These are phyloP conservation scores for Aldrovandia affinis DNA, from an alignment of 2,797 vertebrate species.

Conservation along the genomic window DNA sequence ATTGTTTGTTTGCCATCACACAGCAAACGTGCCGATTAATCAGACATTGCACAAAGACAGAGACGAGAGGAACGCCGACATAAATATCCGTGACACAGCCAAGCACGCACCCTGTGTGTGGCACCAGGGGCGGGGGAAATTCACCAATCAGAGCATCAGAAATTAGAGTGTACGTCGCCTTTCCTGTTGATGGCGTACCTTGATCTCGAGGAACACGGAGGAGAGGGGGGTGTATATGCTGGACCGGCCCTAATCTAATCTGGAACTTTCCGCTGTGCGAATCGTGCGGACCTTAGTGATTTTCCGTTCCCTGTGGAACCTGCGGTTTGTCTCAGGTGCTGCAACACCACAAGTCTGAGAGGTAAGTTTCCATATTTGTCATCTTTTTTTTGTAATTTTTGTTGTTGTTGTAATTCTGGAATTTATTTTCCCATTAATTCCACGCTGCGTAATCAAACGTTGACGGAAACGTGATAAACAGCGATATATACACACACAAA, in stretches of 20 bases:
- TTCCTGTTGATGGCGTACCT: conserved; percentile 27
- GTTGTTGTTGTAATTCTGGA: too few relatives aligned
- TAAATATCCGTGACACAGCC: conserved; percentile 59
- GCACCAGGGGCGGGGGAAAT: conserved; percentile 41
- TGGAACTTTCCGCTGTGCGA: neutral
- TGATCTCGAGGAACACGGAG: conserved; percentile 12
- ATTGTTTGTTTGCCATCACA: conserved; percentile 81
- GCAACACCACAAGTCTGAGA: too few relatives aligned
- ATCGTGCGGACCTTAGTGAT: neutral
- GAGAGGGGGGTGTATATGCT: neutral
- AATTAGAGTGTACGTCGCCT: conserved; percentile 36
- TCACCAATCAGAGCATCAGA: conserved; percentile 65
- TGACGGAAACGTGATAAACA: neutral
- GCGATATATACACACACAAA: neutral
- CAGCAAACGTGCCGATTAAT: conserved; percentile 68
- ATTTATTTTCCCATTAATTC: too few relatives aligned
- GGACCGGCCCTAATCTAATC: neutral
- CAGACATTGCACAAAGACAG: conserved; percentile 64
- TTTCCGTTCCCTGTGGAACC: neutral
- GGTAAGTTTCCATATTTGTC: too few relatives aligned
- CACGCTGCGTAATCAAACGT: too few relatives aligned
- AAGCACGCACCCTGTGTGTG: conserved; percentile 61
- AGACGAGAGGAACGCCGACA: conserved; percentile 67
- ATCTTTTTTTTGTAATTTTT: too few relatives aligned
- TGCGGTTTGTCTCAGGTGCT: too few relatives aligned